These are phyloP conservation scores for Caenorhabditis angaria DNA, from an alignment of 2,888 invertebrate genomes.

Conservation along the genomic window DNA sequence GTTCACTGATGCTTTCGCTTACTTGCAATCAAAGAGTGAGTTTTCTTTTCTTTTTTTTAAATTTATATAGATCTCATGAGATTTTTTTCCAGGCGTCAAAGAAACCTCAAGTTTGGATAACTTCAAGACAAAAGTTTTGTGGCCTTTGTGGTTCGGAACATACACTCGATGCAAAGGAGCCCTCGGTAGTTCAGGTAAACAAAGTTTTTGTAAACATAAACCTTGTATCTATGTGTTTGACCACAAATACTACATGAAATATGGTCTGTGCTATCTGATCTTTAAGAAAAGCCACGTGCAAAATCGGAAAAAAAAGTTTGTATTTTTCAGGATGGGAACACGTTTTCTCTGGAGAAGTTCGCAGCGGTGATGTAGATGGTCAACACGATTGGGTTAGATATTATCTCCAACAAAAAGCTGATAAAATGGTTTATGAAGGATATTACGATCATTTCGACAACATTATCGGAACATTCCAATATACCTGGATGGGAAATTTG, in stretches of 20 bases:
- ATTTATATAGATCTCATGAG: neutral
- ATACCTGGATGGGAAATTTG: constrained; percentile 61
- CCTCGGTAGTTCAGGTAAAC: constrained; percentile 61
- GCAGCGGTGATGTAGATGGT: constrained; percentile 59
- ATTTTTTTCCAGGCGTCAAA: constrained; percentile 42
- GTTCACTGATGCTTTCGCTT: constrained; percentile 63
- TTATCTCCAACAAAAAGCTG: constrained; percentile 66
- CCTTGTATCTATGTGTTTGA: constrained; percentile 23
- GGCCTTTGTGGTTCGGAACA: constrained; percentile 68
- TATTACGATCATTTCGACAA: constrained; percentile 63
- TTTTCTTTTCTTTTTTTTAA: neutral
- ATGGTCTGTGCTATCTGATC: neutral
- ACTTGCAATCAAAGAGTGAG: constrained; percentile 53
- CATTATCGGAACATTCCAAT: constrained; percentile 70
- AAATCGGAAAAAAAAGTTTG: neutral
- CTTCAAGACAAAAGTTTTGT: constrained; percentile 58
- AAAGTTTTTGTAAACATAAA: constrained; percentile 10
- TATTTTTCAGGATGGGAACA: constrained; percentile 67
- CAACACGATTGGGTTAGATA: constrained; percentile 71
- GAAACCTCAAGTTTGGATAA: constrained; percentile 44
- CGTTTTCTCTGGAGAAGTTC: constrained; percentile 70
- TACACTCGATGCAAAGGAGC: constrained; percentile 65
- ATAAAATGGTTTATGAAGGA: constrained; percentile 68
- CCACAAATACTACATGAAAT: constrained; percentile 17
- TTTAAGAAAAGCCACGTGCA: neutral